A percentile compares a stretch with the other conserved stretches of the same genome.
Evolutionary conservation across 2,113 vertebrate species (phyloP).

Genomic region (Oncorhynchus clarkii): DNA sequence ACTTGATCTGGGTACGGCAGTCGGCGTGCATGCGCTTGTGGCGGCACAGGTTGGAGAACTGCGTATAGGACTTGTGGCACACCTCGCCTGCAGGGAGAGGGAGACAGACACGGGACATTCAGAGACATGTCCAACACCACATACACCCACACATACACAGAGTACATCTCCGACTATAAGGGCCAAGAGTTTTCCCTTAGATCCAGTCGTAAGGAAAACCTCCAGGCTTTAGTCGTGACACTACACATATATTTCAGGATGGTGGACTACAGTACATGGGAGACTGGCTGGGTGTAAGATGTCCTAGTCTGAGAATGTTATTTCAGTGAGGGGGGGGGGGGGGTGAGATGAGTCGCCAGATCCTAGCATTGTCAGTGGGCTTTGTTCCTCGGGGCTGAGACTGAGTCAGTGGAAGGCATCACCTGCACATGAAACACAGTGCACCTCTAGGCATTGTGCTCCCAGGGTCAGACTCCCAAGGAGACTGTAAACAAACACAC

Average conservation of each 20-base stretch:
- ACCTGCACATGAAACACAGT: conserved; percentile 81
- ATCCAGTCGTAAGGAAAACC: too few species aligned
- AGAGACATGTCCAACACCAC: conserved; percentile 16
- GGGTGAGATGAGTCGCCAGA: conserved; percentile 56
- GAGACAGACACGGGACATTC: conserved; percentile 49
- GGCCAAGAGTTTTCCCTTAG: too few species aligned
- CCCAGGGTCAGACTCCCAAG: conserved; percentile 85
- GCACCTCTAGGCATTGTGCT: conserved; percentile 76
- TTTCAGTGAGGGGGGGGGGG: not conserved
- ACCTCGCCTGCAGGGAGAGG: conserved; percentile 88
- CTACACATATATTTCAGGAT: not conserved
- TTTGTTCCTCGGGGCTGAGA: conserved; percentile 64
- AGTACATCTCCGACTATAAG: not conserved
- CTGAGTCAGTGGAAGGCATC: conserved; percentile 68
- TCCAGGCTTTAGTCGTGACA: too few species aligned
- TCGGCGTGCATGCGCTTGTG: conserved; percentile 99
- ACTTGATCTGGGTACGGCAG: conserved; percentile 99
- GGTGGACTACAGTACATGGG: not conserved
- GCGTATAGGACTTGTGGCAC: conserved; percentile 99
- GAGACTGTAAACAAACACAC: conserved; percentile 87
- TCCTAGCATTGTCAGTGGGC: conserved; percentile 67
- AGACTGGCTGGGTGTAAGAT: not conserved
- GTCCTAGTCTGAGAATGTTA: conserved; percentile 27
- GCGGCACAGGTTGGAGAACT: conserved; percentile 99
- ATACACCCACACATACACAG: not conserved